Conservation (phyloP, 2,888 invertebrate species). For the Nasonovia ribisnigri region DNA sequence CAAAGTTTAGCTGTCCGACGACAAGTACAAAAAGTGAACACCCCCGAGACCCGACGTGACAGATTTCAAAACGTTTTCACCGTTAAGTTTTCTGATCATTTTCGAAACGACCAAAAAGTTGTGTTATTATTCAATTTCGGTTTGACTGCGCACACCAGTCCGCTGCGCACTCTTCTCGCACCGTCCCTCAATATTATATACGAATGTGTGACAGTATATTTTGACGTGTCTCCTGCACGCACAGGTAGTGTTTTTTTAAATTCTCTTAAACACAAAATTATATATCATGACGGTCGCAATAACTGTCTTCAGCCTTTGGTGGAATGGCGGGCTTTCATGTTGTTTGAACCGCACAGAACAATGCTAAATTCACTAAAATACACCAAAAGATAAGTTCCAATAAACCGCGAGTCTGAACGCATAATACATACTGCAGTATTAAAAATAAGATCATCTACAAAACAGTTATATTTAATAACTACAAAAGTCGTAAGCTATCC, state of each 20-base stretch:
- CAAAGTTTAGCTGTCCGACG: conserved; percentile 61
- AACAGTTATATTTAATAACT: neutral
- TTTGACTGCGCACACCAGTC: neutral
- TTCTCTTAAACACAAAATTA: neutral
- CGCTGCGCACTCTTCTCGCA: neutral
- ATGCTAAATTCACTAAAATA: neutral
- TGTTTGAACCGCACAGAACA: neutral
- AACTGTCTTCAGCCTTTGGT: neutral
- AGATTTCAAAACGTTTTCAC: conserved; percentile 60
- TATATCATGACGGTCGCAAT: neutral
- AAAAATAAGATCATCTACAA: neutral
- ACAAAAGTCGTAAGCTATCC: neutral
- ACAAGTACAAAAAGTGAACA: conserved; percentile 61
- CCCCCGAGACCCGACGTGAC: conserved; percentile 63
- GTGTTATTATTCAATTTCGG: conserved; percentile 60
- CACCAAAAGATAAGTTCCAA: neutral
- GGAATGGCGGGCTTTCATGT: neutral
- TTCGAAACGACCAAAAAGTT: conserved; percentile 54
- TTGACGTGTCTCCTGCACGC: neutral
- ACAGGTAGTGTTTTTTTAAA: neutral
- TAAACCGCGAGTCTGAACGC: neutral
- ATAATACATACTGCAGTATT: neutral
- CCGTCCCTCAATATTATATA: neutral
- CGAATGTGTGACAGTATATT: neutral
- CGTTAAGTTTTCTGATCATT: conserved; percentile 62